These are phyloP conservation scores for Acrocera orbiculus DNA, from an alignment of 2,888 invertebrate species.

Conservation along the genomic window DNA sequence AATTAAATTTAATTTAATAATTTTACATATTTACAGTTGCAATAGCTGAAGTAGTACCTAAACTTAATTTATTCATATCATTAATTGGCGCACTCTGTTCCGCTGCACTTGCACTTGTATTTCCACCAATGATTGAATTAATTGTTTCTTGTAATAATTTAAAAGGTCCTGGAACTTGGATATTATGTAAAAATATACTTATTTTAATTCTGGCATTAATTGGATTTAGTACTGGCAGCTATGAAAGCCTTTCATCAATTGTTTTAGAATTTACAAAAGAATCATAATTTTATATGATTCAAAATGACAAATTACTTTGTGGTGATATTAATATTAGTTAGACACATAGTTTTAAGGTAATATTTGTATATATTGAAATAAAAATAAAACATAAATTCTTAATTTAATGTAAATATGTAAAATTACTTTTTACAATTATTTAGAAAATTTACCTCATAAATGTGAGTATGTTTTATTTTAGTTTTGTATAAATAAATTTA, in stretches of 20 bases:
- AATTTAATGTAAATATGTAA: too few species aligned
- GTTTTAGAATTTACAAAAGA: constrained; percentile 18
- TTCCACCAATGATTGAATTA: constrained; percentile 75
- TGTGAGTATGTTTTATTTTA: too few species aligned
- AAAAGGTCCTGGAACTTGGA: constrained; percentile 31
- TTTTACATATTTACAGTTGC: constrained; percentile 42
- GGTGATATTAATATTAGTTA: too few species aligned
- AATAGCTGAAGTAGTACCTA: constrained; percentile 71
- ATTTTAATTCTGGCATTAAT: constrained; percentile 51
- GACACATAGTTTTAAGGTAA: too few species aligned
- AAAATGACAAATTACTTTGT: too few species aligned
- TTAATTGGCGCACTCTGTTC: constrained; percentile 82
- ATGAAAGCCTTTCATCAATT: constrained; percentile 50
- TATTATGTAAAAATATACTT: constrained; percentile 39
- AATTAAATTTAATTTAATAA: background rate
- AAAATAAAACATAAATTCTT: too few species aligned
- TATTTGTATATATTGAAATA: too few species aligned
- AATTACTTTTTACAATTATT: too few species aligned
- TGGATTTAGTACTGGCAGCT: constrained; percentile 58
- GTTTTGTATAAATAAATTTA: too few species aligned
- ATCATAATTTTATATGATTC: too few species aligned
- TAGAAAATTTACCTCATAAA: too few species aligned
- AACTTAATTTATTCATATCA: constrained; percentile 73
- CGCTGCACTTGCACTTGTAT: constrained; percentile 68
- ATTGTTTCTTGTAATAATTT: constrained; percentile 46